Evolutionary conservation across 2,888 invertebrate species (phyloP).

Genomic region (Carterocephalus palaemon): DNA sequence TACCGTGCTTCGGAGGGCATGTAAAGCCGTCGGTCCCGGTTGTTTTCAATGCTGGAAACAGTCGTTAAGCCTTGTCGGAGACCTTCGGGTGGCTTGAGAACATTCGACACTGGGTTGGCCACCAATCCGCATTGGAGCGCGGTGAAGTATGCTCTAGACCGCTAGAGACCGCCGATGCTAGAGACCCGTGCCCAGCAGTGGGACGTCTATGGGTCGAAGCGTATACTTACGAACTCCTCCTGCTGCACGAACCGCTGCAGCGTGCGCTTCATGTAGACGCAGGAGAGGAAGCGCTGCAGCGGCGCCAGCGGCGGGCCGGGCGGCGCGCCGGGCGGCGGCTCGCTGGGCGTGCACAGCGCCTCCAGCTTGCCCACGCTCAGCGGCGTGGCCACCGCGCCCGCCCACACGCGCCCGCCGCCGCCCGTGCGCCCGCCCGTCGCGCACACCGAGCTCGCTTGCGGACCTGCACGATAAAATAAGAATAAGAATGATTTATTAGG

Average conservation of each 20-base stretch:
- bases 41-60: no score
- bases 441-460: constrained; percentile 44
- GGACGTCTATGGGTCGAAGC: no score
- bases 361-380: constrained; percentile 93
- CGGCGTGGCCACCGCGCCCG: constrained; percentile 93
- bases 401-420: constrained; percentile 89
- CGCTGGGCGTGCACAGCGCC: constrained; percentile 87
- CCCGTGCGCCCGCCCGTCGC: constrained; percentile 40
- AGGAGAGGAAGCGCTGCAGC: constrained; percentile 94
- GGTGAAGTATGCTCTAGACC: no score
- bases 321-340: constrained; percentile 81
- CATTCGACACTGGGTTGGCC: no score
- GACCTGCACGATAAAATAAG: constrained; percentile 41
- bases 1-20: no score
- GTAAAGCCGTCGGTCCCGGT: no score
- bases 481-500: no score
- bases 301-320: constrained; percentile 88
- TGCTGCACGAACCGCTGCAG: constrained; percentile 90
- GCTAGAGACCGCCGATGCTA: background rate
- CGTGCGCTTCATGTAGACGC: constrained; percentile 93
- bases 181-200: background rate
- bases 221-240: constrained; percentile 81
- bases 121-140: no score
- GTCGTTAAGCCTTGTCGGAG: no score
- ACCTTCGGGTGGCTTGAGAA: no score